Conservation (phyloP, 1,140 invertebrate species). For the Meloidogyne exigua region DNA sequence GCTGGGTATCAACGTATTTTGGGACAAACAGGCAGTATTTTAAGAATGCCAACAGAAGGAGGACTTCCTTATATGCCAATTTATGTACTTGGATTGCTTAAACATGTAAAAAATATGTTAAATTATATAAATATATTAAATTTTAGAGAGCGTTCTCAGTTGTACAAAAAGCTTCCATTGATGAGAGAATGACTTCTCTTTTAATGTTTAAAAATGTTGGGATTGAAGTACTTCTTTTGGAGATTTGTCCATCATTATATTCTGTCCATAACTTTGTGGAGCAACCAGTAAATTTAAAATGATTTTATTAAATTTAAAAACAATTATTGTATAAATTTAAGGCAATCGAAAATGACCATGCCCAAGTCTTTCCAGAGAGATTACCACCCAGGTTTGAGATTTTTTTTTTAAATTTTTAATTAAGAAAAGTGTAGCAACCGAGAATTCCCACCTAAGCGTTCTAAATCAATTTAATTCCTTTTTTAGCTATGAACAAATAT, state of each 20-base stretch:
- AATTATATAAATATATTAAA: background rate
- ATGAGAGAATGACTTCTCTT: conserved; percentile 89
- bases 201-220: conserved; percentile 87
- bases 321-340: background rate
- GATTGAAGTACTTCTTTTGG: conserved; percentile 76
- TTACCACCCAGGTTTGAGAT: background rate
- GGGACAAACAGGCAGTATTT: conserved; percentile 69
- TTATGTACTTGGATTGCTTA: conserved; percentile 84
- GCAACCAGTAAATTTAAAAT: conserved; percentile 64
- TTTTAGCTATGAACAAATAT: conserved; percentile 73
- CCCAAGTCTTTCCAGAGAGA: background rate
- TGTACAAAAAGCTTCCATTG: conserved; percentile 70
- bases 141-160: conserved; percentile 53
- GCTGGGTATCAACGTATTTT: conserved; percentile 73
- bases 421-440: no score
- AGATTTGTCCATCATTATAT: conserved; percentile 89
- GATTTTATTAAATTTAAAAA: conserved; percentile 10
- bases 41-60: conserved; percentile 65
- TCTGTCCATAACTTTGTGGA: conserved; percentile 75
- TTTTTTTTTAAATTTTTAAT: no score
- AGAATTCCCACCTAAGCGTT: no score
- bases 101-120: conserved; percentile 71
- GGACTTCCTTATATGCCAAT: conserved; percentile 82
- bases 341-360: background rate
- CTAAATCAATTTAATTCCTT: conserved; percentile 65